Conservation (phyloP, 2,888 invertebrate species). For the Pelosia muscerda region DNA sequence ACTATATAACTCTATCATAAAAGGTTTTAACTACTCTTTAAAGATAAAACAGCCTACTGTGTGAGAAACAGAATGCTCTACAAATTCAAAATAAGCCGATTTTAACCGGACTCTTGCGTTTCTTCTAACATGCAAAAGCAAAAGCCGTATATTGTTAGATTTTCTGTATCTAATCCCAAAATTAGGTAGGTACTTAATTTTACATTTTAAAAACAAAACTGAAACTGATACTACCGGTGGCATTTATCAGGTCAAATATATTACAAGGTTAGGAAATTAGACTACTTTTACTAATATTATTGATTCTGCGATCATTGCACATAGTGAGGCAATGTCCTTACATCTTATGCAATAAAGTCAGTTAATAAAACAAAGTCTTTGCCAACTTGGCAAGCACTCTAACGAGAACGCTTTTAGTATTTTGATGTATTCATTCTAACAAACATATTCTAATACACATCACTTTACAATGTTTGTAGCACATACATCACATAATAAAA, state of each 20-base stretch:
- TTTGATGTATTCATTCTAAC: constrained; percentile 58
- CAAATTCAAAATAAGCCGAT: too few species aligned
- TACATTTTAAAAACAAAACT: background rate
- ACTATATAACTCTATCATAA: too few species aligned
- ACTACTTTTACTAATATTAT: background rate
- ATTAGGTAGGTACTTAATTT: background rate
- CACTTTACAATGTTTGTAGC: background rate
- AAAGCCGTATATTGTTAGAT: too few species aligned
- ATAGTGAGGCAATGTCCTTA: constrained; percentile 27
- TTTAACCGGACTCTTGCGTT: too few species aligned
- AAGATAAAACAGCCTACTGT: too few species aligned
- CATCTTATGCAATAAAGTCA: constrained; percentile 56
- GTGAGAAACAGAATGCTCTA: too few species aligned
- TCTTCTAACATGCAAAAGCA: too few species aligned
- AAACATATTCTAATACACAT: constrained; percentile 45
- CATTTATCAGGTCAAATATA: background rate
- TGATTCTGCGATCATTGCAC: background rate
- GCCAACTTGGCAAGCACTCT: constrained; percentile 65
- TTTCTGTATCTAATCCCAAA: too few species aligned
- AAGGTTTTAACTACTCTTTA: too few species aligned
- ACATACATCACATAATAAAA: too few species aligned
- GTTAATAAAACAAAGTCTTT: constrained; percentile 51
- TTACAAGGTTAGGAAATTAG: background rate
- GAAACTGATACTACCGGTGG: background rate
- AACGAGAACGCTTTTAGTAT: constrained; percentile 54